Evolutionary conservation across 2,113 vertebrate genomes (phyloP).

Genomic region (Malurus melanocephalus): DNA sequence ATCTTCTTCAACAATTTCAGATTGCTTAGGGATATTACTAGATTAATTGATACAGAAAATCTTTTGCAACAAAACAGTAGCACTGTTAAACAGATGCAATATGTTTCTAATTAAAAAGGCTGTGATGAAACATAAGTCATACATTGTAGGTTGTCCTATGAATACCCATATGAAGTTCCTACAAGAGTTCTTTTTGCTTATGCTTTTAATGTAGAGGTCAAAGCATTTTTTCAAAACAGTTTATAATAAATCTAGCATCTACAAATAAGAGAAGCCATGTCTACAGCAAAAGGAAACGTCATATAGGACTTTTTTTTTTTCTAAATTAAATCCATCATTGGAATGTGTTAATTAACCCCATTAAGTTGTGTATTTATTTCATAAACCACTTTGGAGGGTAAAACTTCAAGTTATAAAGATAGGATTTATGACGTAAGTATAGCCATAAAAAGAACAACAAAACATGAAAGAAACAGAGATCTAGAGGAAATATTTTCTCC

Average conservation of each 20-base stretch:
- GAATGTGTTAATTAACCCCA: not conserved
- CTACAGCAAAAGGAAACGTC: not conserved
- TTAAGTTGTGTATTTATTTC: not conserved
- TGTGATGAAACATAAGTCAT: slow-evolving; percentile 42
- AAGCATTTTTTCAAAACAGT: not conserved
- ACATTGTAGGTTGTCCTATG: slow-evolving; percentile 20
- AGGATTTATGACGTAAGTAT: not conserved
- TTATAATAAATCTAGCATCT: not conserved
- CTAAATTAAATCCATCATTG: not conserved
- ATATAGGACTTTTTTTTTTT: fast-evolving
- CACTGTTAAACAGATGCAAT: slow-evolving; percentile 57
- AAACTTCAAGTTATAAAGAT: not conserved
- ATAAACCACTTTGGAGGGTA: not conserved
- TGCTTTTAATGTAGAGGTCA: not conserved
- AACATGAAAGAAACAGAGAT: not conserved
- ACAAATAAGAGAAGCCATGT: not conserved
- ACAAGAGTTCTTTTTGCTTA: not conserved
- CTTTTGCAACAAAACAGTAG: slow-evolving; percentile 43
- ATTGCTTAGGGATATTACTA: slow-evolving; percentile 64
- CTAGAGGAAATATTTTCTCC: not conserved
- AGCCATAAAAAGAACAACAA: not conserved
- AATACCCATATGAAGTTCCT: not conserved
- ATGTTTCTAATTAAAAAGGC: slow-evolving; percentile 54
- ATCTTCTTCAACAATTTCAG: slow-evolving; percentile 64
- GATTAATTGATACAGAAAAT: slow-evolving; percentile 69